Percentiles rank a stretch among this genome's conserved stretches.
phyloP scores from a whole-genome alignment of 2,888 invertebrate genomes.

The Acanthococcus lagerstroemiae region DNA sequence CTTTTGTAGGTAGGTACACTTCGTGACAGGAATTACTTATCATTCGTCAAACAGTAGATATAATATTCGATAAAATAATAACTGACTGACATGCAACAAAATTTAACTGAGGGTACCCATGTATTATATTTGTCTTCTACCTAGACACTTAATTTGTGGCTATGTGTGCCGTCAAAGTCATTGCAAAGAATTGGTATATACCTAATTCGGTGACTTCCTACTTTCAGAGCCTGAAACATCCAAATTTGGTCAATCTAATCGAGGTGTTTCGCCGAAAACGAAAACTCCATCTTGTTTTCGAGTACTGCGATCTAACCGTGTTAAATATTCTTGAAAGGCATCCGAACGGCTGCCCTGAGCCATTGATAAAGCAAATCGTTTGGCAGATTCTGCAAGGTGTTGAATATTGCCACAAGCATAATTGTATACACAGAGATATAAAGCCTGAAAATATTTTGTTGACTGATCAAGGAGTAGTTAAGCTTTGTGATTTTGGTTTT shows the following conservation, averaged over 20 bases:
- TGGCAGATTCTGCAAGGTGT: slow-evolving; percentile 94
- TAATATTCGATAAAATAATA: too few relatives aligned
- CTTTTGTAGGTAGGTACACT: too few relatives aligned
- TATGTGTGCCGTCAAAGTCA: not conserved
- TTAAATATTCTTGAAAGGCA: slow-evolving; percentile 91
- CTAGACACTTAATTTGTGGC: too few relatives aligned
- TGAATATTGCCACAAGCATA: slow-evolving; percentile 92
- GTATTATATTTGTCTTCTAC: too few relatives aligned
- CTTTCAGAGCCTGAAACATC: slow-evolving; percentile 88
- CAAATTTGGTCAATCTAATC: slow-evolving; percentile 90
- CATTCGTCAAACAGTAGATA: too few relatives aligned
- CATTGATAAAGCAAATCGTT: slow-evolving; percentile 79
- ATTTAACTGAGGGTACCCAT: too few relatives aligned
- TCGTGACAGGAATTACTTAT: too few relatives aligned
- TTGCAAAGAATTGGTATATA: not conserved
- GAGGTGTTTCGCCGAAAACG: slow-evolving; percentile 95
- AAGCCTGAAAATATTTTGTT: slow-evolving; percentile 98
- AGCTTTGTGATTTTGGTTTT: slow-evolving; percentile 97
- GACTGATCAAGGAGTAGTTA: slow-evolving; percentile 84
- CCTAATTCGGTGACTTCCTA: not conserved
- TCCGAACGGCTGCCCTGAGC: slow-evolving; percentile 84
- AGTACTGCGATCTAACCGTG: slow-evolving; percentile 95
- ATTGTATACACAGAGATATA: slow-evolving; percentile 92
- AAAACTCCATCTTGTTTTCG: slow-evolving; percentile 94
- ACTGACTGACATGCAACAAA: too few relatives aligned